These are phyloP conservation scores for Caenorhabditis doughertyi DNA, from an alignment of 2,888 invertebrate species.

Conservation along the genomic window DNA sequence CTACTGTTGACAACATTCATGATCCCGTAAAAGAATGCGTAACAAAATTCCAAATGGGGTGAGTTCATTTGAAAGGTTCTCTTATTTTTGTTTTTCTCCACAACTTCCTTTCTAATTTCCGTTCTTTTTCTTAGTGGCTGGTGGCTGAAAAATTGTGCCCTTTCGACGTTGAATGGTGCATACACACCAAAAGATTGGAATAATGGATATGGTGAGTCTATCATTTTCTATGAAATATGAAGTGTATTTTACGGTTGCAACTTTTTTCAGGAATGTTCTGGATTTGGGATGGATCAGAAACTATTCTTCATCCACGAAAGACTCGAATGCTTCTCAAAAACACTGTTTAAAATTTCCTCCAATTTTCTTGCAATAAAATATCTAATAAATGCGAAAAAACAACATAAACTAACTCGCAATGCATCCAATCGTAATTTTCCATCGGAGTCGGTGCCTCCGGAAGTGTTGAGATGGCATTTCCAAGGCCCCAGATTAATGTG, in stretches of 20 bases:
- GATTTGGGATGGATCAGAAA: conserved; percentile 70
- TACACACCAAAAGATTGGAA: conserved; percentile 73
- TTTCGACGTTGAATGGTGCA: conserved; percentile 76
- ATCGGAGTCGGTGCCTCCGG: conserved; percentile 43
- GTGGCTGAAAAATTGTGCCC: conserved; percentile 78
- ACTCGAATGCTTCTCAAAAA: conserved; percentile 71
- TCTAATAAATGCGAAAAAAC: background rate
- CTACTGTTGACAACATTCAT: conserved; percentile 77
- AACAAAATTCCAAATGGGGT: conserved; percentile 76
- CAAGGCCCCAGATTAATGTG: conserved; percentile 69
- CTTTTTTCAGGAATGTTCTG: conserved; percentile 69
- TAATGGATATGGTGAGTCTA: conserved; percentile 73
- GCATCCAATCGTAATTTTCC: conserved; percentile 55
- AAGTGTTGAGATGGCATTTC: conserved; percentile 56
- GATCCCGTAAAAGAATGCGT: conserved; percentile 73
- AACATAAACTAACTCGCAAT: conserved; percentile 53
- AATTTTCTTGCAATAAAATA: background rate
- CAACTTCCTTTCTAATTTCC: conserved; percentile 31
- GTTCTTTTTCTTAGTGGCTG: conserved; percentile 72
- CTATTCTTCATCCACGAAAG: conserved; percentile 71
- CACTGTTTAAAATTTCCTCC: conserved; percentile 10
- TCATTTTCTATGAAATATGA: background rate
- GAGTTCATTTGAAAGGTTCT: conserved; percentile 7
- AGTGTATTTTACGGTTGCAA: background rate
- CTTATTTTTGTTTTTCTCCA: conserved; percentile 43